Conservation (phyloP, 2,797 vertebrate genomes). For the Crypturellus tataupa region DNA sequence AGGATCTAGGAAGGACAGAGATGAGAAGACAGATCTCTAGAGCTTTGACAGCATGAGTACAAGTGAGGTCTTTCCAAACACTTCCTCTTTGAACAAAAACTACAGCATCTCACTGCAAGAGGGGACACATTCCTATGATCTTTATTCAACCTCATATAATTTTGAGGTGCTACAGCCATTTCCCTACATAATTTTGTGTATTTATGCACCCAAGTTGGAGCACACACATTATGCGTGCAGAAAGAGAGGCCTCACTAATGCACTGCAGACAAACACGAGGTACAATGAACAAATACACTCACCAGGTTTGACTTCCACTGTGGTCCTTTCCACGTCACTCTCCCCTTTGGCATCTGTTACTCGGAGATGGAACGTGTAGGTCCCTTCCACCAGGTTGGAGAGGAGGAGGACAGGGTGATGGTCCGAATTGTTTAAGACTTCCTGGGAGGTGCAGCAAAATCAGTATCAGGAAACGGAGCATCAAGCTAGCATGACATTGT, state of each 20-base stretch:
- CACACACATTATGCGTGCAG: neutral
- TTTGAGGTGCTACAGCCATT: neutral
- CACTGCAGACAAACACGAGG: neutral
- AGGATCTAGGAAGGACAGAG: slow-evolving; percentile 81
- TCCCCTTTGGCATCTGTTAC: slow-evolving; percentile 96
- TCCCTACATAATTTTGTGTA: neutral
- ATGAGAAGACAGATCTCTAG: neutral
- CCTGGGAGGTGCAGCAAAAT: slow-evolving; percentile 80
- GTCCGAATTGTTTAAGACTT: slow-evolving; percentile 95
- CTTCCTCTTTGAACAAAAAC: neutral
- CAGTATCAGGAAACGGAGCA: neutral
- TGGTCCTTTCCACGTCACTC: slow-evolving; percentile 84
- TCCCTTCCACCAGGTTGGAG: slow-evolving; percentile 94
- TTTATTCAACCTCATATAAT: neutral
- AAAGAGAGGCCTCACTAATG: neutral
- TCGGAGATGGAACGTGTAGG: slow-evolving; percentile 92
- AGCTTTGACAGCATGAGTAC: neutral
- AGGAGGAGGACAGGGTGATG: slow-evolving; percentile 93
- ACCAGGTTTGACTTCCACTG: slow-evolving; percentile 94
- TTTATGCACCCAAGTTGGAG: neutral
- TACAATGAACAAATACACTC: slow-evolving; percentile 40
- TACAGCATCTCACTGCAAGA: neutral
- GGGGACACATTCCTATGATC: neutral
- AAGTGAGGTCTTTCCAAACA: neutral
- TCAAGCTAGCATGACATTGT: neutral